Conservation (phyloP, 2,888 invertebrate species). For the Cosmia trapezina region DNA sequence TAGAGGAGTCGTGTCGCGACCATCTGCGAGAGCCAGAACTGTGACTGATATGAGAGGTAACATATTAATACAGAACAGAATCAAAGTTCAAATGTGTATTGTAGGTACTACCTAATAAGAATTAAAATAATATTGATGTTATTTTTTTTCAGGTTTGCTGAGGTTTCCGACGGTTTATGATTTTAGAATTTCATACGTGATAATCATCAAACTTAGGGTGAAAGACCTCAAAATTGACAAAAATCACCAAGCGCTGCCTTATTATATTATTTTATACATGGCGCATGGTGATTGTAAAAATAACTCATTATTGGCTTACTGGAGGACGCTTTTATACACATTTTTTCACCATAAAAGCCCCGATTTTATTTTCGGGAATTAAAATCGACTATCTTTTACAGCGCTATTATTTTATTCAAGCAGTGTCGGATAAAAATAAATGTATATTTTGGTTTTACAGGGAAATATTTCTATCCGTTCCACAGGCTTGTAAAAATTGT, state of each 20-base stretch:
- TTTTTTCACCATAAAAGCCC: not conserved
- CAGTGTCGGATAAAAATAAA: not conserved
- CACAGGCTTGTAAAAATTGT: slow-evolving; percentile 30
- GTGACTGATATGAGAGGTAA: slow-evolving; percentile 25
- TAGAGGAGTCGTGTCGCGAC: too few species aligned
- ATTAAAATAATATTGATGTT: not conserved
- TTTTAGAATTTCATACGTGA: not conserved
- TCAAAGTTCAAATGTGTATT: not conserved
- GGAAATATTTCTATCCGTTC: slow-evolving; percentile 2
- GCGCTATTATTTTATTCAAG: not conserved
- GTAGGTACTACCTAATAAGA: rapidly evolving
- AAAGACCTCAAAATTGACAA: not conserved
- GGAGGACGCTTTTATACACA: not conserved
- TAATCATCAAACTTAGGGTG: not conserved
- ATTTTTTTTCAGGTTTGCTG: not conserved
- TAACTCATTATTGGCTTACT: not conserved
- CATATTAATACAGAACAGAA: slow-evolving; percentile 4
- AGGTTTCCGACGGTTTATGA: not conserved
- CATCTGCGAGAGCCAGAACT: slow-evolving; percentile 11
- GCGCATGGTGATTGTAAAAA: not conserved
- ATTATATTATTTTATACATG: not conserved
- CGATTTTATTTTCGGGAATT: not conserved
- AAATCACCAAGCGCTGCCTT: not conserved
- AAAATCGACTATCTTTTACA: not conserved
- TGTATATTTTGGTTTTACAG: not conserved